Percentiles rank a stretch among this genome's conserved stretches.
phyloP scores from a whole-genome alignment of 2,113 vertebrate genomes.

The Turnix velox region DNA sequence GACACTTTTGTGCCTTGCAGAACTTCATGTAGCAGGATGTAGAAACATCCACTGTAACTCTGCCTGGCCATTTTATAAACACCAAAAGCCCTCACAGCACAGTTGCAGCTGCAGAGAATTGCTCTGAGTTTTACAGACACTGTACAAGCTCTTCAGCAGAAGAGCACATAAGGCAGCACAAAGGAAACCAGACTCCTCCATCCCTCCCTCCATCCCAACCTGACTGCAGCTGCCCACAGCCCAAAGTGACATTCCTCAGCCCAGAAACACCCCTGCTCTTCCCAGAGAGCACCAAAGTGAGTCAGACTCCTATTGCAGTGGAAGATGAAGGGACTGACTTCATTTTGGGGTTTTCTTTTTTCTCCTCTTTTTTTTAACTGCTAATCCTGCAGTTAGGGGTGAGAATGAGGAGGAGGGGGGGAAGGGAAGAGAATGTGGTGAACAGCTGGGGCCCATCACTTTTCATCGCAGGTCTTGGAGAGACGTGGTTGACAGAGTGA shows the following conservation, averaged over 20 bases:
- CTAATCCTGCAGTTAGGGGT: slow-evolving; percentile 50
- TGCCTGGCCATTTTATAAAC: background rate
- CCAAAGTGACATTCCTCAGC: background rate
- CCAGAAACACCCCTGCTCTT: background rate
- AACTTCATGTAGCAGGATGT: background rate
- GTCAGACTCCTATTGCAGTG: rapidly evolving
- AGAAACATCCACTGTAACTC: background rate
- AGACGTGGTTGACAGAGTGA: slow-evolving; percentile 96
- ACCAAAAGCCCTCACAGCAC: background rate
- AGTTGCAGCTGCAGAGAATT: background rate
- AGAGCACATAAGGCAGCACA: background rate
- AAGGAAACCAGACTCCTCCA: background rate
- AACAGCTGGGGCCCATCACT: slow-evolving; percentile 98
- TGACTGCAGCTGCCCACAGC: too few species aligned
- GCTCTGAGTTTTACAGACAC: background rate
- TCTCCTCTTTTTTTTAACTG: background rate
- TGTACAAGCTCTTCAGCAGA: background rate
- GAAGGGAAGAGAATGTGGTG: slow-evolving; percentile 65
- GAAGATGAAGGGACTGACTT: background rate
- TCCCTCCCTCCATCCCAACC: too few species aligned
- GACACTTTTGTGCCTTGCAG: background rate
- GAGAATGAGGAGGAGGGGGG: slow-evolving; percentile 31
- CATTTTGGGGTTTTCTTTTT: background rate
- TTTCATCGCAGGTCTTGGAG: slow-evolving; percentile 89
- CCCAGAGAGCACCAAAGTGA: background rate